A percentile compares a stretch with the other conserved stretches of the same genome.
Evolutionary conservation across 2,797 vertebrate species (phyloP).

Genomic region (Pseudopleuronectes americanus): DNA sequence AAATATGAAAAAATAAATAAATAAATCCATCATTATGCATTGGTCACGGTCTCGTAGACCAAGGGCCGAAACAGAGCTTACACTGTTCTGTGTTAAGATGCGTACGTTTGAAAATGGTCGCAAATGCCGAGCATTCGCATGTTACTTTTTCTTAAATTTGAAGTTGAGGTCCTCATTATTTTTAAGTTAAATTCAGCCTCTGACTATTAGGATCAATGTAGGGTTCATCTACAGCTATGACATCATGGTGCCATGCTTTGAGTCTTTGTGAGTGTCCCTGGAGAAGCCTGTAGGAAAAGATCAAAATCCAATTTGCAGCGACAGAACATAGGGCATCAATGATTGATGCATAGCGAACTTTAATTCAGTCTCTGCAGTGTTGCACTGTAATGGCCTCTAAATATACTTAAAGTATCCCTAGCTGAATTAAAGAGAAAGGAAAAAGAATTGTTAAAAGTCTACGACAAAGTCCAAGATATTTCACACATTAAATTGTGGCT

Average conservation of each 20-base stretch:
- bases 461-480: too few relatives aligned
- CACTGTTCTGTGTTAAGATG: slow-evolving; percentile 73
- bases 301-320: slow-evolving; percentile 25
- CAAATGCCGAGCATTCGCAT: slow-evolving; percentile 26
- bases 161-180: slow-evolving; percentile 59
- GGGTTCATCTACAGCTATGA: slow-evolving; percentile 51
- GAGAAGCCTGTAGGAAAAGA: slow-evolving; percentile 42
- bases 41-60: slow-evolving; percentile 73
- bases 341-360: slow-evolving; percentile 2
- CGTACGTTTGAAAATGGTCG: slow-evolving; percentile 48
- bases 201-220: slow-evolving; percentile 62
- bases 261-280: slow-evolving; percentile 44
- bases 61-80: slow-evolving; percentile 67
- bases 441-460: too few relatives aligned
- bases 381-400: slow-evolving; percentile 6
- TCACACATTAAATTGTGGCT: too few relatives aligned
- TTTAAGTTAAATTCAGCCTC: slow-evolving; percentile 57
- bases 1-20: slow-evolving; percentile 76
- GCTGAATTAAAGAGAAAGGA: too few relatives aligned
- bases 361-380: slow-evolving; percentile 2
- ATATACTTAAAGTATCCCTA: too few relatives aligned
- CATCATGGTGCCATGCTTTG: slow-evolving; percentile 55
- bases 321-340: slow-evolving; percentile 5
- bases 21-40: slow-evolving; percentile 81
- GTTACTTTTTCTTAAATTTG: slow-evolving; percentile 39